Conservation (phyloP, 2,888 invertebrate species). For the Chesias legatella region DNA sequence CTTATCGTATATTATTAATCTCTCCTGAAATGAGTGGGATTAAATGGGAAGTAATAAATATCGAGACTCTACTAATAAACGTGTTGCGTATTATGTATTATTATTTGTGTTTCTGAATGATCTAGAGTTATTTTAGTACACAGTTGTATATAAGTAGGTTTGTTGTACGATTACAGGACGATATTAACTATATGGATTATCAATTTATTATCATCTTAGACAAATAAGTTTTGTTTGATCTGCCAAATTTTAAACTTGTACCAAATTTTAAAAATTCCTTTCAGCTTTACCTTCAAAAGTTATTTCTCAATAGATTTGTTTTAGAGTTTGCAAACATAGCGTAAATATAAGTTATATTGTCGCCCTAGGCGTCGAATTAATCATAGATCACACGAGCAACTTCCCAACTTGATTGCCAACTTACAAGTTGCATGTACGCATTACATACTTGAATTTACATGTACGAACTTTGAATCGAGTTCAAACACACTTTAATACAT, state of each 20-base stretch:
- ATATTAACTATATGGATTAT: no score
- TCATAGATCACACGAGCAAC: slow-evolving; percentile 36
- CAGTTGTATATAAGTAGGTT: no score
- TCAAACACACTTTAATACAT: not conserved
- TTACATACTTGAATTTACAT: slow-evolving; percentile 6
- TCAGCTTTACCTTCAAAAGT: not conserved
- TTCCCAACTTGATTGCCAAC: slow-evolving; percentile 31
- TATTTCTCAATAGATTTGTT: slow-evolving; percentile 11
- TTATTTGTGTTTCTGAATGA: no score
- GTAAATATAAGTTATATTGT: slow-evolving; percentile 18
- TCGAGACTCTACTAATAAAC: no score
- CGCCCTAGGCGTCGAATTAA: slow-evolving; percentile 35
- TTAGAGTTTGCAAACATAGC: slow-evolving; percentile 24
- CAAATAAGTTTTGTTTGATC: no score
- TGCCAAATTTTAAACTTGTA: no score
- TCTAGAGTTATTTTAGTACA: no score
- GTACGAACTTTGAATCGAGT: not conserved
- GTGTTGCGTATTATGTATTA: no score
- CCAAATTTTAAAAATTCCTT: no score
- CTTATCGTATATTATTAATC: not conserved
- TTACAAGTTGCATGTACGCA: slow-evolving; percentile 6
- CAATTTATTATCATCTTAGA: no score
- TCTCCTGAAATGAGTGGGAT: not conserved
- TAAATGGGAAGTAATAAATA: no score
- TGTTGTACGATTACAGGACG: no score